A percentile compares a stretch with the other conserved stretches of the same genome.
phyloP scores from a whole-genome alignment of 2,888 invertebrate genomes.

The Cyaniris semiargus region DNA sequence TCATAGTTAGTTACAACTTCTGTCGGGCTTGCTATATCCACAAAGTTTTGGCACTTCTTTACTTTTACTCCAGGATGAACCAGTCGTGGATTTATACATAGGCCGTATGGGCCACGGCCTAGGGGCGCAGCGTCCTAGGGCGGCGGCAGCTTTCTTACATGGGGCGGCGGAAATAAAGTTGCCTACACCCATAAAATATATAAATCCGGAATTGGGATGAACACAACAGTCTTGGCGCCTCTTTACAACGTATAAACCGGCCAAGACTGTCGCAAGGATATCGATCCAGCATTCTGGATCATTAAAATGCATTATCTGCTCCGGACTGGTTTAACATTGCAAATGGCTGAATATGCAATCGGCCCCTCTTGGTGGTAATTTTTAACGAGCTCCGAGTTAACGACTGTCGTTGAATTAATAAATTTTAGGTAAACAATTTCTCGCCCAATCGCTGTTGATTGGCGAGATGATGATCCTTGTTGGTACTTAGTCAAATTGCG shows the following conservation, averaged over 20 bases:
- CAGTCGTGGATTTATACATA: too few relatives aligned
- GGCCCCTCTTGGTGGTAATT: conserved; percentile 68
- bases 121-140: too few relatives aligned
- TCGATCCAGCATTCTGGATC: conserved; percentile 72
- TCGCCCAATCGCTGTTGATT: background rate
- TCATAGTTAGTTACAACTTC: too few relatives aligned
- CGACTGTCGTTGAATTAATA: conserved; percentile 72
- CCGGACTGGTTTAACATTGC: conserved; percentile 73
- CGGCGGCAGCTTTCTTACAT: too few relatives aligned
- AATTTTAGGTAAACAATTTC: conserved; percentile 43
- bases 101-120: too few relatives aligned
- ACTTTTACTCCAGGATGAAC: too few relatives aligned
- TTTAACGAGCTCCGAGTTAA: conserved; percentile 70
- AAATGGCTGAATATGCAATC: conserved; percentile 75
- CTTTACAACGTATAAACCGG: background rate
- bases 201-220: too few relatives aligned
- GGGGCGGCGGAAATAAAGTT: too few relatives aligned
- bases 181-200: too few relatives aligned
- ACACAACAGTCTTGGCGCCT: background rate
- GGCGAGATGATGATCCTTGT: conserved; percentile 2
- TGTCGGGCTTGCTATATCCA: too few relatives aligned
- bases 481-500: background rate
- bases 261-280: conserved; percentile 55
- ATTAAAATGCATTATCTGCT: conserved; percentile 82
- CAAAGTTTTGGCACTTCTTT: too few relatives aligned